Evolutionary conservation across 2,888 invertebrate species (phyloP), one percentile per base, ranked within the genome.

Genomic region (Sphaerophoria rueppellii): DNA sequence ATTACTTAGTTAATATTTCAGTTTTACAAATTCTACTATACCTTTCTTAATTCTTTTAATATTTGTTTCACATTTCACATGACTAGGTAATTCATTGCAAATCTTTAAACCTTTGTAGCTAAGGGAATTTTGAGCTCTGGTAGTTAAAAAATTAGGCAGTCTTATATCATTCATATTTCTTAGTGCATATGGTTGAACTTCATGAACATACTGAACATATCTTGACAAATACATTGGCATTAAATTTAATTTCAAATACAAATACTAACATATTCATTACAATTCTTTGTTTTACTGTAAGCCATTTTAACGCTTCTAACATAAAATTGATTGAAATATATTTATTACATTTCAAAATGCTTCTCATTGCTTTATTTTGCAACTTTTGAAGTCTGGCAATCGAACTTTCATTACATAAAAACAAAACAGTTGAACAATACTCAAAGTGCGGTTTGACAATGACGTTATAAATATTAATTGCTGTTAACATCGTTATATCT

Each of bases 391-490:
- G 52, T 67, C n/a, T 67, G 14, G 46, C 24, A 2, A 50, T 67
- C 9, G 12, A 24, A 12, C 50, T 52, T 67, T 52, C 54, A 50
- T 52, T 52, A 34, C 50, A 67, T 37, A 67, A 35, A 67, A 67
- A 67, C 34, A 67, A 37, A 67, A 67, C 46, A 52, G 67, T 46
- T 14, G 52, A 67, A 34, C 67, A 67, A 65, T 65, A 65, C 14
- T 37, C 37, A 37, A 37, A 37, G 37, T 37, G 37, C 6, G 37
- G 37, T 37, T 37, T 37, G 5, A 37, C 37, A 37, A 37, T 43
- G 11, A 5, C 43, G 11, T 43, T 7, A 43, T 7, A 43, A 2
- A 9, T 43, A 43, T 43, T 43, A 7, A 9, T 43, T 43, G 11
- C 6, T 43, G 43, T 43, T 16, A 7, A 14, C 50, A 50, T 14